Evolutionary conservation across 2,888 invertebrate species (phyloP), one percentile per base, ranked within the genome.

Genomic region (Agriopis leucophaearia): DNA sequence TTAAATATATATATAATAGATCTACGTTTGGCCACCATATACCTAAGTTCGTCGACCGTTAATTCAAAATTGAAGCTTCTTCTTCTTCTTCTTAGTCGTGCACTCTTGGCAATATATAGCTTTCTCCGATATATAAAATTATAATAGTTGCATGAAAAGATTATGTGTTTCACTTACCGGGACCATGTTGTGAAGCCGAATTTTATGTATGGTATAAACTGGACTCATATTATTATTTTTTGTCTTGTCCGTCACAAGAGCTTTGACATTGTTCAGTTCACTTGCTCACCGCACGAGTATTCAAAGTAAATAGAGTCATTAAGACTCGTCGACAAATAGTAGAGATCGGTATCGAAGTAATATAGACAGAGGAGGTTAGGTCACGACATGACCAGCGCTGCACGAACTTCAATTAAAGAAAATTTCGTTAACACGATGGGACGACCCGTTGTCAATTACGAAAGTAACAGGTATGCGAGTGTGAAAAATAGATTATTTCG

Each of bases 331-430:
- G 81, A 81, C 83, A 85, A 88, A 88, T 83, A 83, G 81, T 78
- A 83, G 71, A 89, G 91, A 92, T 91, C 84, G 71, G 83, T 92
- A 91, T 91, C 92, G 79, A 79, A 82, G 82, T 91, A 91, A 91
- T 91, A 88, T 90, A 88, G 89, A 86, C 80, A 84, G 80, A 83
- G 82, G 83, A 51, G 54, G 85, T 78, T 80, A 82, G 80, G 87
- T 86, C 89, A 91, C 91, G 89, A 90, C 81, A 87, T 58, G 47
- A 58, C 45, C n/a, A 12, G 79, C 80, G 79, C 16, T 35, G 71
- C 84, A 85, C 85, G 86, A 86, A 87, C 84, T 88, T 85, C 83
- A 89, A 90, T 91, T 90, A 91, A 84, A 88, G 78, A 78, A 62
- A 85, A 86, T 86, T 86, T 85, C 81, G 83, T 83, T 83, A 86